A percentile compares a stretch with the other conserved stretches of the same genome.
phyloP scores from a whole-genome alignment of 1,140 invertebrate genomes.

The Kradibia gibbosae region DNA sequence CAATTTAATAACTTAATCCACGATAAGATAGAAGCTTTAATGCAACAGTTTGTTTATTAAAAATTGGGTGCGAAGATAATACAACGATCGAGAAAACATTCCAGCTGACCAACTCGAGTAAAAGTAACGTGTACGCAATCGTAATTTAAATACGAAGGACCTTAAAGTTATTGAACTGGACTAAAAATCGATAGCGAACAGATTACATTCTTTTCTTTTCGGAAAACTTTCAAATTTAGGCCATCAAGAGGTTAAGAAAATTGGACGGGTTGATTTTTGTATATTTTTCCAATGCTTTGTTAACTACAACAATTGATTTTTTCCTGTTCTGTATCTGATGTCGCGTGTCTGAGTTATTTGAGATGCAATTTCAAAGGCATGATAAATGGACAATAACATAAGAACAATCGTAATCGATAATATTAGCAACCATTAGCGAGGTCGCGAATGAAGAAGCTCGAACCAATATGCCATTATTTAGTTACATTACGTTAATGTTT shows the following conservation, averaged over 20 bases:
- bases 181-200: background rate
- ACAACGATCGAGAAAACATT: slow-evolving; percentile 11
- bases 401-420: slow-evolving; percentile 11
- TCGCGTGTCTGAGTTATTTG: background rate
- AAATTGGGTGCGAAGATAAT: background rate
- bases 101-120: background rate
- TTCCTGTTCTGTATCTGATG: background rate
- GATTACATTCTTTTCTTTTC: too few species aligned
- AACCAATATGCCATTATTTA: background rate
- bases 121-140: background rate
- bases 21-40: slow-evolving; percentile 24
- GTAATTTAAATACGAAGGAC: background rate
- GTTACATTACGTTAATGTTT: slow-evolving; percentile 15
- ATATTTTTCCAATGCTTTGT: too few species aligned
- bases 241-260: too few species aligned
- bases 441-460: background rate
- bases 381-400: background rate
- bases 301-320: background rate
- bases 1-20: slow-evolving; percentile 30
- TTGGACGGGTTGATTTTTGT: too few species aligned
- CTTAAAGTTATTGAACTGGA: background rate
- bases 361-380: background rate
- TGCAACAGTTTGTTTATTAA: background rate
- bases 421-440: background rate
- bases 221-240: background rate